phyloP scores from a whole-genome alignment of 2,113 vertebrate species.

The Murina feae region DNA sequence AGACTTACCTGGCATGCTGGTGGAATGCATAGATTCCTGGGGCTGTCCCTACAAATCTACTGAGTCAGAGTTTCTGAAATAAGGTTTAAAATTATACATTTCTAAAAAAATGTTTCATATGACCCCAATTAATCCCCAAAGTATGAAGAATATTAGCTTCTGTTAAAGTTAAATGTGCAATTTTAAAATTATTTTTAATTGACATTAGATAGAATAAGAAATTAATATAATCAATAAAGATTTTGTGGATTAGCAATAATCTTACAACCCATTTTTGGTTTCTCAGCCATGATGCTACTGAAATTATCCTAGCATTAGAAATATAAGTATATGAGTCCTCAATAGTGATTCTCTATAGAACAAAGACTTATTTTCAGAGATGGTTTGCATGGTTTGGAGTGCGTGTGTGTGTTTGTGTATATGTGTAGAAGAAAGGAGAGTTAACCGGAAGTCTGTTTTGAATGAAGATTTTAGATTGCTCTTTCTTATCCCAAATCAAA shows the following conservation, averaged over 20 bases:
- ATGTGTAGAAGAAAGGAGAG: not conserved
- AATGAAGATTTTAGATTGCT: not conserved
- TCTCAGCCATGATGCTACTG: not conserved
- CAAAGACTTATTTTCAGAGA: not conserved
- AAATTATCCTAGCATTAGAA: not conserved
- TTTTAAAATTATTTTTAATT: not conserved
- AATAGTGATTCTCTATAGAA: not conserved
- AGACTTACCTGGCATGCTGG: not conserved
- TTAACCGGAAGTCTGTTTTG: not conserved
- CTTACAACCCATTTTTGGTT: constrained; percentile 10
- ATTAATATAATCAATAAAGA: not conserved
- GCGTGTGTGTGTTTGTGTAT: not conserved
- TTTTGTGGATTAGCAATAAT: not conserved
- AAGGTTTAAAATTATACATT: not conserved
- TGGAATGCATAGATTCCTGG: not conserved
- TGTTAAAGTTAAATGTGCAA: not conserved
- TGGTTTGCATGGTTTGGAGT: not conserved
- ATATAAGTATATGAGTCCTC: not conserved
- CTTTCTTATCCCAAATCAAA: not conserved
- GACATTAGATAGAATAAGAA: not conserved
- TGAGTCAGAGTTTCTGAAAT: not conserved
- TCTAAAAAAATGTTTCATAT: not conserved
- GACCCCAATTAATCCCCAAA: not conserved
- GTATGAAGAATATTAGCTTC: not conserved
- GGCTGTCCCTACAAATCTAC: not conserved